Evolutionary conservation across 1,140 invertebrate genomes (phyloP).

Genomic region (Orussus abietinus): DNA sequence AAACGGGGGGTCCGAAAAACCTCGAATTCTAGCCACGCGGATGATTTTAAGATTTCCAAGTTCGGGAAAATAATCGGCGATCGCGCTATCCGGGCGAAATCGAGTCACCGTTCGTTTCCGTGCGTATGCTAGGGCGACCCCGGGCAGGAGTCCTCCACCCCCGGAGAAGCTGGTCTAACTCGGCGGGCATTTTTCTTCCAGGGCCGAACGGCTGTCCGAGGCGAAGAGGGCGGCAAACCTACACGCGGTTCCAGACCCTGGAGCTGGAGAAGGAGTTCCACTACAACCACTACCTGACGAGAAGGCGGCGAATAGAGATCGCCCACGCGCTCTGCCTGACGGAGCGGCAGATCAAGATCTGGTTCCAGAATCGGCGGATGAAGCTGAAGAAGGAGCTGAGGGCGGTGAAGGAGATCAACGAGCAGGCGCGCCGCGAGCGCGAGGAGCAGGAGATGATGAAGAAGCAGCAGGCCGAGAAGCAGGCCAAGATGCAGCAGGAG

Average conservation of each 20-base stretch:
- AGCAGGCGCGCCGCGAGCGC: conserved; percentile 83
- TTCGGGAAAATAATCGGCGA: no score
- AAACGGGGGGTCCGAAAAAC: no score
- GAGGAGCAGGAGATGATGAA: conserved; percentile 89
- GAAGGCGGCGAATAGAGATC: conserved; percentile 93
- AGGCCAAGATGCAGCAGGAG: conserved; percentile 67
- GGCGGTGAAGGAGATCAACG: conserved; percentile 92
- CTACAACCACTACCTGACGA: conserved; percentile 95
- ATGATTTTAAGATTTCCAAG: no score
- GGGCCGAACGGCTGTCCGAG: conserved; percentile 95
- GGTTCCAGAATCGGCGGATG: conserved; percentile 97
- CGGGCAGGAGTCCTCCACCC: no score
- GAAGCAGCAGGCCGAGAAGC: conserved; percentile 82
- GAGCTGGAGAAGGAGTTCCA: conserved; percentile 98
- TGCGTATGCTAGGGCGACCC: no score
- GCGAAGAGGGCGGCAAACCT: conserved; percentile 90
- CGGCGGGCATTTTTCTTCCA: conserved; percentile 58
- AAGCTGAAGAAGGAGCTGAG: conserved; percentile 95
- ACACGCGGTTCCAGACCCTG: conserved; percentile 91
- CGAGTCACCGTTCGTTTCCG: no score
- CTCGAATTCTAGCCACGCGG: no score
- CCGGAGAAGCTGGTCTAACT: no score
- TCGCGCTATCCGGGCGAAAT: no score
- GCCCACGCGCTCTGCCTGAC: conserved; percentile 94
- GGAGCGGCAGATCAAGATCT: conserved; percentile 95